These are phyloP conservation scores for Euleptes europaea DNA, from an alignment of 2,113 vertebrate species.

Conservation along the genomic window DNA sequence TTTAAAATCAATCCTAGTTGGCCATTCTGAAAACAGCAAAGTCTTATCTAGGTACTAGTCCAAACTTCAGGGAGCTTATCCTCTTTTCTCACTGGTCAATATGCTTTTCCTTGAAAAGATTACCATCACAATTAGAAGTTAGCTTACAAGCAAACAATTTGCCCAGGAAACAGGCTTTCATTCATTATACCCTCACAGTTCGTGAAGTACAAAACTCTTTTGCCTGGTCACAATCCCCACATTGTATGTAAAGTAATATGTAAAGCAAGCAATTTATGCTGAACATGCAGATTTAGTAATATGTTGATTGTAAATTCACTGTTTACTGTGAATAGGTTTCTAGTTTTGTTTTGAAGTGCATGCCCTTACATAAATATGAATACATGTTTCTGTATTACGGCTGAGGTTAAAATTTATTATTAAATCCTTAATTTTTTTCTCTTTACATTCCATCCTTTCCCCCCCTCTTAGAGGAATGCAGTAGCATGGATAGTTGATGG, in stretches of 20 bases:
- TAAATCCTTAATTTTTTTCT: slow-evolving; percentile 50
- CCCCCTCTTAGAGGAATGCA: slow-evolving; percentile 83
- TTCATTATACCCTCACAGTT: neutral
- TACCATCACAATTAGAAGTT: neutral
- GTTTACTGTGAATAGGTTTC: neutral
- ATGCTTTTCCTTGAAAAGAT: neutral
- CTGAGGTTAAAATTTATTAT: slow-evolving; percentile 2
- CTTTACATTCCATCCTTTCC: slow-evolving; percentile 61
- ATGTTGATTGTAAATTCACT: neutral
- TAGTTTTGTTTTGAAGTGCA: neutral
- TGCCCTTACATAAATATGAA: neutral
- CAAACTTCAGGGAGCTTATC: neutral
- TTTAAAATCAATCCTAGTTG: neutral
- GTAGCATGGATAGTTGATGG: slow-evolving; percentile 99
- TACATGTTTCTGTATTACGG: neutral
- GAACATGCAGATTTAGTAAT: neutral
- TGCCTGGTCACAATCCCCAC: neutral
- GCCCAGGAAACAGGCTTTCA: neutral
- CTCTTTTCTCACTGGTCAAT: neutral
- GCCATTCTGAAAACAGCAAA: neutral
- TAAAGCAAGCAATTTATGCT: neutral
- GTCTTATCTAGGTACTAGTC: neutral
- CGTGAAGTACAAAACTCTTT: neutral
- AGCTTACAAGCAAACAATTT: neutral
- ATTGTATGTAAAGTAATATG: too few relatives aligned